Percentiles rank a stretch among this genome's conserved stretches.
phyloP scores from a whole-genome alignment of 2,888 invertebrate species.

The Willowsia nigromaculata region DNA sequence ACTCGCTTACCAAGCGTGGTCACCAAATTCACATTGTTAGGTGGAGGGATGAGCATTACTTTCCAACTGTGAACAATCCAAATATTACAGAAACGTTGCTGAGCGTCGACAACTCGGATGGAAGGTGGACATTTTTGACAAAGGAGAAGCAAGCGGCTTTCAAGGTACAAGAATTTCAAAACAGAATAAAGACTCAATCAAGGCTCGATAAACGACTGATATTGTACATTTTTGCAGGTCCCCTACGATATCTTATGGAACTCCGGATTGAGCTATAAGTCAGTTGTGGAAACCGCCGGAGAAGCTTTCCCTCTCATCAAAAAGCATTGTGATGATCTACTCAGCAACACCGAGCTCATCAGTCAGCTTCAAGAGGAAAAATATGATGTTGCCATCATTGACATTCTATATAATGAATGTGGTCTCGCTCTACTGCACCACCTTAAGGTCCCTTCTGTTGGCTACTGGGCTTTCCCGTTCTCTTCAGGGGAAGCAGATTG shows the following conservation, averaged over 20 bases:
- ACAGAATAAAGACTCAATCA: background rate
- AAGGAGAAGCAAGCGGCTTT: constrained; percentile 78
- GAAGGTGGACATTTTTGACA: constrained; percentile 78
- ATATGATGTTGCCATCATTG: constrained; percentile 79
- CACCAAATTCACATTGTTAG: constrained; percentile 79
- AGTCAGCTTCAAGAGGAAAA: constrained; percentile 72
- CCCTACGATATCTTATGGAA: constrained; percentile 79
- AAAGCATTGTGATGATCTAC: constrained; percentile 79
- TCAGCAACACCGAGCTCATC: constrained; percentile 76
- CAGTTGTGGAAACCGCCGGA: constrained; percentile 76
- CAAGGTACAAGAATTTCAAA: constrained; percentile 63
- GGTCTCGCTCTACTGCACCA: constrained; percentile 79
- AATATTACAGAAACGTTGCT: constrained; percentile 78
- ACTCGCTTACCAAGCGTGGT: constrained; percentile 78
- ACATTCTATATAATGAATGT: constrained; percentile 79
- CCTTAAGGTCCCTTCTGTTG: constrained; percentile 79
- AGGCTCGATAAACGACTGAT: too few relatives aligned
- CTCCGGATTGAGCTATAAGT: constrained; percentile 77
- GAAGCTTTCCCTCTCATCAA: constrained; percentile 79
- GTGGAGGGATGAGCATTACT: constrained; percentile 78
- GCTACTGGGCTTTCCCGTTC: constrained; percentile 80
- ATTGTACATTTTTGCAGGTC: constrained; percentile 67
- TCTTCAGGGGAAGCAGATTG: constrained; percentile 79
- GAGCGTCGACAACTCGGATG: constrained; percentile 79
- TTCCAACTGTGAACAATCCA: constrained; percentile 76